Evolutionary conservation across 2,797 vertebrate species (phyloP).

Genomic region (Coranthus polyacanthus): DNA sequence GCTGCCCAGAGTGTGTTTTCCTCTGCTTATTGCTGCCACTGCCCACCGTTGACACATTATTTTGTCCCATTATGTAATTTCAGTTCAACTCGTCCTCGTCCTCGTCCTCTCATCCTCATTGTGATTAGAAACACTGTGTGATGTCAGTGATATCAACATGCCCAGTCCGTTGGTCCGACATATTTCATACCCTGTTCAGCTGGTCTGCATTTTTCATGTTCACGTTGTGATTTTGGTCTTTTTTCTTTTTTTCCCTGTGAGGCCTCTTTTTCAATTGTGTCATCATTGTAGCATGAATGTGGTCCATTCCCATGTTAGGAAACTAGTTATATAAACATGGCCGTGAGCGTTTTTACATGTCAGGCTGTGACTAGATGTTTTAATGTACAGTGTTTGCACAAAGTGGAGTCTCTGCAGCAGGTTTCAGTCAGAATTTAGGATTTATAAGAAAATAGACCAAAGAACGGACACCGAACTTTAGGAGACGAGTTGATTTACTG

Average conservation of each 20-base stretch:
- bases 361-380: slow-evolving; percentile 14
- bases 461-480: neutral
- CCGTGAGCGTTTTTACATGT: slow-evolving; percentile 40
- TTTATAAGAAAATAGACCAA: slow-evolving; percentile 5
- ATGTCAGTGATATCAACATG: slow-evolving; percentile 13
- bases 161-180: neutral
- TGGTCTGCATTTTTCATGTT: slow-evolving; percentile 13
- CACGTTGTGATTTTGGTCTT: neutral
- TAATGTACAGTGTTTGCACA: slow-evolving; percentile 5
- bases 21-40: slow-evolving; percentile 23
- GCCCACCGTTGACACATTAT: slow-evolving; percentile 44
- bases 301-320: slow-evolving; percentile 55
- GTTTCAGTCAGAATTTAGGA: slow-evolving; percentile 40
- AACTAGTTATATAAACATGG: slow-evolving; percentile 67
- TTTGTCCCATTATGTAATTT: slow-evolving; percentile 58
- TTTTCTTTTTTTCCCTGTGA: neutral
- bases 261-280: slow-evolving; percentile 36
- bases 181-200: slow-evolving; percentile 22
- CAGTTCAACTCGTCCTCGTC: slow-evolving; percentile 8
- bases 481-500: neutral
- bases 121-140: slow-evolving; percentile 20
- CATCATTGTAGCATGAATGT: slow-evolving; percentile 45
- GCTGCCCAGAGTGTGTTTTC: slow-evolving; percentile 43
- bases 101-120: slow-evolving; percentile 11
- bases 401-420: neutral